Percentiles rank a stretch among this genome's conserved stretches.
These are phyloP conservation scores for Clupea harengus DNA, from an alignment of 2,113 vertebrate genomes.

Conservation along the genomic window DNA sequence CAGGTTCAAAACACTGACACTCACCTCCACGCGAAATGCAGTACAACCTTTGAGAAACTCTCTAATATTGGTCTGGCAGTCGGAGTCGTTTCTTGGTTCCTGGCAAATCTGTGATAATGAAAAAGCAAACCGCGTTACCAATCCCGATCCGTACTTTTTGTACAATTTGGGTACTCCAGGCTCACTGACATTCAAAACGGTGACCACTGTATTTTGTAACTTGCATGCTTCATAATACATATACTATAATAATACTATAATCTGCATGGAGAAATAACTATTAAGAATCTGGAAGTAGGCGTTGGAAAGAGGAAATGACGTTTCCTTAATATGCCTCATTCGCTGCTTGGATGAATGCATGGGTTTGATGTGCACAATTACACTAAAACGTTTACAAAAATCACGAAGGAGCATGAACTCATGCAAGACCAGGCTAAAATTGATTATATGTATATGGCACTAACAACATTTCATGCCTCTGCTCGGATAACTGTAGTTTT, in stretches of 20 bases:
- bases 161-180: not conserved
- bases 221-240: not conserved
- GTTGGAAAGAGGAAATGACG: conserved; percentile 67
- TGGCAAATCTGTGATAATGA: conserved; percentile 72
- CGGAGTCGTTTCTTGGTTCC: conserved; percentile 83
- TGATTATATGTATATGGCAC: too few relatives aligned
- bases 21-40: conserved; percentile 87
- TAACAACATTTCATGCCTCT: too few relatives aligned
- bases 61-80: conserved; percentile 86
- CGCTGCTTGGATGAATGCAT: not conserved
- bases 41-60: conserved; percentile 88
- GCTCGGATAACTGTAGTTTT: too few relatives aligned
- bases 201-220: not conserved
- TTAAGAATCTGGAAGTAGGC: conserved; percentile 46
- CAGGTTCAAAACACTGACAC: conserved; percentile 43
- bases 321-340: conserved; percentile 17
- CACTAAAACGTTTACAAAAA: too few relatives aligned
- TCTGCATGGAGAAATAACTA: conserved; percentile 1
- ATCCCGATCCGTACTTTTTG: not conserved
- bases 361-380: not conserved
- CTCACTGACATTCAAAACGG: not conserved
- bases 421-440: too few relatives aligned
- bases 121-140: conserved; percentile 20
- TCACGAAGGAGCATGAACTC: too few relatives aligned
- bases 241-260: not conserved